Evolutionary conservation across 2,797 vertebrate species (phyloP).

Genomic region (Nyctibius grandis): DNA sequence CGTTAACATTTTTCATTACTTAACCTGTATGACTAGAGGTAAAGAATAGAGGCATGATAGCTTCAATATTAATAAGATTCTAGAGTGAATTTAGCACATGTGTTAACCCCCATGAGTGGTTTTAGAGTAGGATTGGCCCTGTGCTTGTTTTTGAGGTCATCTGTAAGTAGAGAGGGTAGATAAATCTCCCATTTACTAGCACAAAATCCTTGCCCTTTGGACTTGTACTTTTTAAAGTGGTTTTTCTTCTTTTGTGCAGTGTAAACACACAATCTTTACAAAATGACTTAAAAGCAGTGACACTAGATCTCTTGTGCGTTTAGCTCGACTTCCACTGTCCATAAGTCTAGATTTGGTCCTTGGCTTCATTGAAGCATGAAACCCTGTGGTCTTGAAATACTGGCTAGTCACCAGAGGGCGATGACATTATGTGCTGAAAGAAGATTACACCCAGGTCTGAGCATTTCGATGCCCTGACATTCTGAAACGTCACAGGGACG

Average conservation of each 20-base stretch:
- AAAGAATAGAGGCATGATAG: background rate
- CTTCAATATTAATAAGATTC: background rate
- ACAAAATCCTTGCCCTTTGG: background rate
- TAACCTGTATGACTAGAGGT: background rate
- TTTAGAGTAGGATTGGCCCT: background rate
- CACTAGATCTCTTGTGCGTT: background rate
- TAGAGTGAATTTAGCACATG: background rate
- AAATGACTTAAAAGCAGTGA: background rate
- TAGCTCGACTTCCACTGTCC: background rate
- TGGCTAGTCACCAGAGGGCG: background rate
- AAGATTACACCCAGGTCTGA: background rate
- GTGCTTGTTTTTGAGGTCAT: background rate
- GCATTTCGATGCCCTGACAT: accelerated
- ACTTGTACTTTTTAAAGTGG: background rate
- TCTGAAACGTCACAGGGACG: background rate
- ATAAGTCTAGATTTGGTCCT: background rate
- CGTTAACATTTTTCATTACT: background rate
- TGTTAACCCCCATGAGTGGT: background rate
- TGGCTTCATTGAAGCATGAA: background rate
- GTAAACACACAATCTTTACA: background rate
- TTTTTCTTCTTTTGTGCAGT: background rate
- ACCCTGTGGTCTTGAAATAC: background rate
- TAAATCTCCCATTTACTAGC: background rate
- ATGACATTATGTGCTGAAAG: too few species aligned
- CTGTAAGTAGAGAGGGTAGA: background rate